These are phyloP conservation scores for Drosophila putrida DNA, from an alignment of 2,888 invertebrate species.

Conservation along the genomic window DNA sequence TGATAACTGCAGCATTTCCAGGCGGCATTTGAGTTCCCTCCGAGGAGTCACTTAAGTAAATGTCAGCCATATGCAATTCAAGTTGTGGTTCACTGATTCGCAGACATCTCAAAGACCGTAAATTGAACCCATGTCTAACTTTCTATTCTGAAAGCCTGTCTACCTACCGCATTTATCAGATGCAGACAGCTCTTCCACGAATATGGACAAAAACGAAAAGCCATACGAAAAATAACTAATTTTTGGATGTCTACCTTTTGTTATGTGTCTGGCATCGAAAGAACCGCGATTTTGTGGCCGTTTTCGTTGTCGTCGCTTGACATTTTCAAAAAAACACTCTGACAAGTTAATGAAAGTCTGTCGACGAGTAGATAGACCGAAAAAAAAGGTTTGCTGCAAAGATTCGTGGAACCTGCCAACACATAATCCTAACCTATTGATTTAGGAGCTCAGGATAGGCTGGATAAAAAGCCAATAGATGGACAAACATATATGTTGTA, in stretches of 20 bases:
- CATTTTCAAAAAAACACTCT: conserved; percentile 56
- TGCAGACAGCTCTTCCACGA: conserved; percentile 57
- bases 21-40: conserved; percentile 31
- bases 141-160: conserved; percentile 18
- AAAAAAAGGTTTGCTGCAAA: conserved; percentile 12
- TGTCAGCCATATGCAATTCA: conserved; percentile 56
- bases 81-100: conserved; percentile 40
- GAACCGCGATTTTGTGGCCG: conserved; percentile 24
- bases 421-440: conserved; percentile 23
- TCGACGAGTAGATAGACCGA: conserved; percentile 18
- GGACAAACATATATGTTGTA: neutral
- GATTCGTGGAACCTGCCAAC: conserved; percentile 24
- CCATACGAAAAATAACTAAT: conserved; percentile 32
- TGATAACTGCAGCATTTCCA: conserved; percentile 65
- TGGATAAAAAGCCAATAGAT: neutral
- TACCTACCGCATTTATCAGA: conserved; percentile 69
- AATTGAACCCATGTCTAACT: conserved; percentile 58
- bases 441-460: conserved; percentile 1
- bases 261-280: conserved; percentile 41
- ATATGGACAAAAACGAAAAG: conserved; percentile 29
- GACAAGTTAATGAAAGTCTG: conserved; percentile 77
- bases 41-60: conserved; percentile 69
- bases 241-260: conserved; percentile 52
- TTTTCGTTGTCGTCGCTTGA: conserved; percentile 51
- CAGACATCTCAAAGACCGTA: conserved; percentile 69